A percentile compares a stretch with the other conserved stretches of the same genome.
Evolutionary conservation across 2,888 invertebrate species (phyloP).

Genomic region (Athalia circularis): DNA sequence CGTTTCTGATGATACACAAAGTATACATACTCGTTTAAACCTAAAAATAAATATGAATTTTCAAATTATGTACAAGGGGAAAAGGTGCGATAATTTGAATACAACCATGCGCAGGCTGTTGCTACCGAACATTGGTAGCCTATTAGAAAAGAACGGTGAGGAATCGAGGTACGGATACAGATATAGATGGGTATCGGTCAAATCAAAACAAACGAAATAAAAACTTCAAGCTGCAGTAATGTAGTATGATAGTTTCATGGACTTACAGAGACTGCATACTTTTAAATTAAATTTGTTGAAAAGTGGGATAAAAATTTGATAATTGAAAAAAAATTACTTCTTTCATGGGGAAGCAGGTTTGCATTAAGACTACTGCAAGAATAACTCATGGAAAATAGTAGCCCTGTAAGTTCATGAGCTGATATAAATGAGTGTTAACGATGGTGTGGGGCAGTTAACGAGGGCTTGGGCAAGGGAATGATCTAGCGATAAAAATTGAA

Average conservation of each 20-base stretch:
- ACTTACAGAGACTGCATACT: conserved; percentile 47
- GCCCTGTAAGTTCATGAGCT: conserved; percentile 57
- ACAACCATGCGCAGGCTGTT: conserved; percentile 47
- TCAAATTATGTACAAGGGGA: conserved; percentile 41
- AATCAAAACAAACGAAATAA: conserved; percentile 49
- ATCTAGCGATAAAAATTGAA: conserved; percentile 46
- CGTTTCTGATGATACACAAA: conserved; percentile 37
- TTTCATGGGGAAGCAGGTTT: too few species aligned
- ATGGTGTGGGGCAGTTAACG: conserved; percentile 38
- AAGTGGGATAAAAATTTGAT: not conserved
- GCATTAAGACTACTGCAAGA: not conserved
- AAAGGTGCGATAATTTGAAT: conserved; percentile 45
- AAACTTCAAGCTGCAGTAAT: conserved; percentile 48
- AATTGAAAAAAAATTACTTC: not conserved
- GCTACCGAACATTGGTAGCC: conserved; percentile 41
- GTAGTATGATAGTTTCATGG: conserved; percentile 40
- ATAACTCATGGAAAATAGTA: conserved; percentile 11
- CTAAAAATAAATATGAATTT: conserved; percentile 41
- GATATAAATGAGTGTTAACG: conserved; percentile 45
- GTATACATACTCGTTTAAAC: conserved; percentile 41
- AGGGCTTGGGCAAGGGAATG: conserved; percentile 37
- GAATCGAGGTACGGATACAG: conserved; percentile 37
- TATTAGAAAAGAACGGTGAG: conserved; percentile 37
- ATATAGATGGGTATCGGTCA: conserved; percentile 9
- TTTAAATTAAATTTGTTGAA: not conserved